Evolutionary conservation across 2,888 invertebrate genomes (phyloP), one percentile per base, ranked within the genome.

Genomic region (Latheticus oryzae): DNA sequence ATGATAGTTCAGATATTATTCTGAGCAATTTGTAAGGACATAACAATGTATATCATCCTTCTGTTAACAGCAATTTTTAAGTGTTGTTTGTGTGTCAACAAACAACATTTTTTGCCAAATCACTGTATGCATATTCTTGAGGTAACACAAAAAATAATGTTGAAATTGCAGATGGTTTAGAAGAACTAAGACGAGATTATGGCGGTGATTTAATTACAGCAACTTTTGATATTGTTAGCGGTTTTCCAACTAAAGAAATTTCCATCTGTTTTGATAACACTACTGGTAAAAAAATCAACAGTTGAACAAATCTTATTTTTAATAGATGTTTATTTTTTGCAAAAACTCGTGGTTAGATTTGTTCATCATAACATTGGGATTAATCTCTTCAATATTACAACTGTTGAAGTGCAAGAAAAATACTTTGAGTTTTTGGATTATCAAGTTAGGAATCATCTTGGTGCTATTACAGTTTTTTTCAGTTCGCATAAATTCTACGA

Each of bases 401-500:
- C 64, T 5, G 50, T 68, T 2, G 71, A 75, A 26, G 53, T 67
- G 2, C 73, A 75, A 59, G 75, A 77, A 48, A 67, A 85, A 84
- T 85, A 83, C 71, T 84, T 82, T 67, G 75, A 74, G 8, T 83
- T 78, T 64, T 68, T 85, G 12, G 77, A 77, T 38, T 75, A 78
- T 52, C 81, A 81, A n/a, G 72, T 83, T 21, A 81, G 82, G 35
- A 76, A 80, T 16, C 81, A 83, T 4, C 76, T 80, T 13, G 82
- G 81, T 53, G 70, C 81, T 4, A 80, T 80, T 2, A 84, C 81
- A 23, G 66, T 86, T 2, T 83, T 85, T 64, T 78, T 86, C 11
- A 83, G 84, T 45, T 79, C 80, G 32, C 82, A 82, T 2, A 73
- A 76, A 43, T 79, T 84, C 64, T 84, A 84, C 58, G 85, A 86